phyloP scores from a whole-genome alignment of 2,113 vertebrate genomes.

The Sturnira hondurensis region DNA sequence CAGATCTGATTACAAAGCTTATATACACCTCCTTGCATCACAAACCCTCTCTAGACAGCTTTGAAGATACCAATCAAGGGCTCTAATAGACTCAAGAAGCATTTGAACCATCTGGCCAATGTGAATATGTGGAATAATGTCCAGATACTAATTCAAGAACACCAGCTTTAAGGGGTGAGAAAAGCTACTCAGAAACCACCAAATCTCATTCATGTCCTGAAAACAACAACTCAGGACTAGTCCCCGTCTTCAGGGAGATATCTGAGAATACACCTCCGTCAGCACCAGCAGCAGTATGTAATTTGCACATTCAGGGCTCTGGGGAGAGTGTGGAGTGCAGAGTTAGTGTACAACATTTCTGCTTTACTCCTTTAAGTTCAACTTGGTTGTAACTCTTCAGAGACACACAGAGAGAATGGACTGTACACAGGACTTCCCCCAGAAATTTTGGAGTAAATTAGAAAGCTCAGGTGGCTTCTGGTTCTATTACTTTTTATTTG shows the following conservation, averaged over 20 bases:
- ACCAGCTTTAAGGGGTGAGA: not conserved
- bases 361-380: not conserved
- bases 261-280: not conserved
- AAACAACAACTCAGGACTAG: not conserved
- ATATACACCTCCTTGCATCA: fast-evolving
- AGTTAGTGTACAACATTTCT: not conserved
- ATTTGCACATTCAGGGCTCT: not conserved
- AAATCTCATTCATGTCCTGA: not conserved
- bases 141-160: not conserved
- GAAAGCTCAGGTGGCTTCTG: not conserved
- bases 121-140: not conserved
- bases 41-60: not conserved
- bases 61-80: no score
- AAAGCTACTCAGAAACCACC: not conserved
- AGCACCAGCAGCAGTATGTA: fast-evolving
- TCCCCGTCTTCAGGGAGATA: not conserved
- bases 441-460: not conserved
- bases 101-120: not conserved
- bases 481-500: conserved; percentile 27
- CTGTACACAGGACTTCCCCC: not conserved
- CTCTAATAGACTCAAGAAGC: not conserved
- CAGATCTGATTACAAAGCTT: not conserved
- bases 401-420: not conserved
- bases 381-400: not conserved
- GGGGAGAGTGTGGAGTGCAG: not conserved